Evolutionary conservation across 2,113 vertebrate genomes (phyloP), one percentile per base, ranked within the genome.

Genomic region (Calyptommatus sinebrachiatus): DNA sequence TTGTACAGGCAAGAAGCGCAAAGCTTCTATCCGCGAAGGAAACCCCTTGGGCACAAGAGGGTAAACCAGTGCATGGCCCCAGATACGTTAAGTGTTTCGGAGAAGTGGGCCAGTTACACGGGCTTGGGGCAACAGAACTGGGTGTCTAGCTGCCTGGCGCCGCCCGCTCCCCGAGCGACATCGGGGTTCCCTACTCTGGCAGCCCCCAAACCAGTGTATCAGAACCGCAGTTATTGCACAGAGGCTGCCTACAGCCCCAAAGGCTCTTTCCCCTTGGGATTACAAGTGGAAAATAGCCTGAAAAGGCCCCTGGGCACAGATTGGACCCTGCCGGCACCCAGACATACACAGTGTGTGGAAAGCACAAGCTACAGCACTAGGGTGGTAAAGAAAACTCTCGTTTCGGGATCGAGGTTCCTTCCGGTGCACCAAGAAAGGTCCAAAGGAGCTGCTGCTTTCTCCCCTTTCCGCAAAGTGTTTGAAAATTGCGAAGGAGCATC

Each of bases 141-240:
- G 2, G 88, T 91, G 67, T 94, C 94, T 1, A 70, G 89, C 21
- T 90, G 89, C 73, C 72, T 76, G 0, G n/a, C 85, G 65, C 89
- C 86, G 62, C 86, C 89, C 2, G 78, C 90, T 0, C 85, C 90
- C 57, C 88, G 57, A 20, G 71, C 89, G 0, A 78, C 93, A 0
- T 87, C 90, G 29, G 88, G 71, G 75, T 86, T 92, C n/a, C 80
- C 90, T 28, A 89, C 92, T 6, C 68, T 99, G 73, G 95, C 96
- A 0, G 88, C 96, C 10, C 98, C 98, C 71, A 97, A 92, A 73
- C 96, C 98, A 0, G 74, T 99, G 71, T 99, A 99, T 4, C 88
- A 94, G 77, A 94, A 90, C 45, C 95, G 91, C 0, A 78, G 92
- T 7, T 96, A 95, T 86, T 97, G 94, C 26, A 5, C 89, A 60